Percentiles rank a stretch among this genome's conserved stretches.
phyloP scores from a whole-genome alignment of 2,888 invertebrate species.

The Acleris emargana region DNA sequence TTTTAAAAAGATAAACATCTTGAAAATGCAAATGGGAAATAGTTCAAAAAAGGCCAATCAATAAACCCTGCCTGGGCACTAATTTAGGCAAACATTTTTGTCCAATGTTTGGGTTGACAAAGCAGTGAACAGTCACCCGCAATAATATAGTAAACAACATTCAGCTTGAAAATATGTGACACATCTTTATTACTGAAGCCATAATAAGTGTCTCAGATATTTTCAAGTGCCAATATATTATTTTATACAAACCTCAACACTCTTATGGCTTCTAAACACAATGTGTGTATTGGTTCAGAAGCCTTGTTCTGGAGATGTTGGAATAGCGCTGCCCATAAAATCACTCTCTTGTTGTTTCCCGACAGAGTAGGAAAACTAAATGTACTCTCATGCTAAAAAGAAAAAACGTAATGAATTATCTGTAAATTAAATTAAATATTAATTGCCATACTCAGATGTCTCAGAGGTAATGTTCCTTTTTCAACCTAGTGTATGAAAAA shows the following conservation, averaged over 20 bases:
- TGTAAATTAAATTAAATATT: conserved; percentile 25
- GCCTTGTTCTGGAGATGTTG: conserved; percentile 79
- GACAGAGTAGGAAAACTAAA: conserved; percentile 86
- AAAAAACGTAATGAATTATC: conserved; percentile 4
- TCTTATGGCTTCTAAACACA: conserved; percentile 85
- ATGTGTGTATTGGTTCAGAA: conserved; percentile 70
- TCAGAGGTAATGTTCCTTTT: too few relatives aligned
- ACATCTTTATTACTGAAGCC: too few relatives aligned
- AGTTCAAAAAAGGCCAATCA: neutral
- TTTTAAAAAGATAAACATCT: neutral
- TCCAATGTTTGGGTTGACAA: too few relatives aligned
- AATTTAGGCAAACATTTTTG: too few relatives aligned
- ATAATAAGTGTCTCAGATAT: too few relatives aligned
- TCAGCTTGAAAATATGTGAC: too few relatives aligned
- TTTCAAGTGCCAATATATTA: too few relatives aligned
- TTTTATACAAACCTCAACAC: conserved; percentile 85
- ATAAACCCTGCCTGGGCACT: too few relatives aligned
- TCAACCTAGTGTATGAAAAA: too few relatives aligned
- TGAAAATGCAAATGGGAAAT: neutral
- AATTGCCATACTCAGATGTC: too few relatives aligned
- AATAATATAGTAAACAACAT: too few relatives aligned
- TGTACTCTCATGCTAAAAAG: conserved; percentile 74
- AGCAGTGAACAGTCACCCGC: too few relatives aligned
- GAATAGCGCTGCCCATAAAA: conserved; percentile 86
- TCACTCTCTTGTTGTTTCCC: conserved; percentile 75